Evolutionary conservation across 2,888 invertebrate genomes (phyloP), one percentile per base, ranked within the genome.

Genomic region (Xylophagus ater): DNA sequence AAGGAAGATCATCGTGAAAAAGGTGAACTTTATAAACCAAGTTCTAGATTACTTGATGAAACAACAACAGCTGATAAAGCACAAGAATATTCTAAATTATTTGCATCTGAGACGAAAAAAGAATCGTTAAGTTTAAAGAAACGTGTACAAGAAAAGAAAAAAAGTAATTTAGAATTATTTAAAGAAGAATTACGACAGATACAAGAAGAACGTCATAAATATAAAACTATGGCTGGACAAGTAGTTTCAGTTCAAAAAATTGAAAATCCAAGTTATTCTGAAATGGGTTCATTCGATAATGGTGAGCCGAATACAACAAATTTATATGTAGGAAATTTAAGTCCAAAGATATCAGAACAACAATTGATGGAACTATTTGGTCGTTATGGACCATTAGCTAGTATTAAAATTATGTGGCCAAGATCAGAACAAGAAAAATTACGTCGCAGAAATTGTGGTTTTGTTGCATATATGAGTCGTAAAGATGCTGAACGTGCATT

Each of bases 331-430:
- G 96, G 96, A 42, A 98, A 97, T 65, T 73, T 99, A 21, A 94
- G 90, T 62, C 94, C 94, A 31, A 93, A 93, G 75, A 87, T 92
- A 62, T 88, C 92, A 15, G 96, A 97, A 60, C 87, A 89, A 58
- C 90, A 97, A 57, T 66, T 99, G 34, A 92, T 94, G 84, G 93
- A 97, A 68, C 77, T 93, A 44, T 99, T 99, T 68, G 98, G 98
- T 0, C 81, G 88, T 40, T 94, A 83, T 67, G 98, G 98, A 0
- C 97, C 98, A 1, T 69, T 99, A 44, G 98, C 98, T 4, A 96
- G 94, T 59, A 93, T 98, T 46, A 99, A 99, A 74, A 96, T 99
- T 49, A 96, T 99, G 93, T 98, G 97, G 93, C 98, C 98, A 10
- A 75, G 97, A 15, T 90, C 92, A 0, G 97, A 98, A 51, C 97